phyloP scores from a whole-genome alignment of 2,113 vertebrate genomes.

The Pelvicachromis taeniatus region DNA sequence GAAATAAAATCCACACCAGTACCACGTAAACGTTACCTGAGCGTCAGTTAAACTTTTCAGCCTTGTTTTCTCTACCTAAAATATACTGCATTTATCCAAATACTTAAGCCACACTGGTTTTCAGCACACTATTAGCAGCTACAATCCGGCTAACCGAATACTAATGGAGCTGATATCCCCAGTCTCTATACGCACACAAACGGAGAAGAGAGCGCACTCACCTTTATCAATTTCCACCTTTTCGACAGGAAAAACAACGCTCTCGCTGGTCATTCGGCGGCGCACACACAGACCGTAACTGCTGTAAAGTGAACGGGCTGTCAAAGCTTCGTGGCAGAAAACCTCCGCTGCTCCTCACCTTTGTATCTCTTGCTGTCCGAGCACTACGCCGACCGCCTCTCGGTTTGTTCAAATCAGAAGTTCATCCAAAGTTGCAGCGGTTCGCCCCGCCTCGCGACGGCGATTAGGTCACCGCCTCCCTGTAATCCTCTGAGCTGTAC shows the following conservation, averaged over 20 bases:
- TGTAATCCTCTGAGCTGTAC: background rate
- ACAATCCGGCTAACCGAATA: background rate
- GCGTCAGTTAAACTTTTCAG: slow-evolving; percentile 36
- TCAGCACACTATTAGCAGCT: background rate
- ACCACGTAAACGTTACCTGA: background rate
- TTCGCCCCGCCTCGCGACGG: slow-evolving; percentile 61
- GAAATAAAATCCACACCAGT: background rate
- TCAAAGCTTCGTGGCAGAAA: background rate
- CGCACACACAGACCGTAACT: background rate
- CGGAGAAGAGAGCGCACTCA: slow-evolving; percentile 17
- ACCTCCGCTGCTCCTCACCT: background rate
- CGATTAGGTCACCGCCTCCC: slow-evolving; percentile 64
- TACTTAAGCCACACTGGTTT: rapidly evolving
- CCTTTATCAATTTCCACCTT: slow-evolving; percentile 55
- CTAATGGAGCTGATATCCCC: background rate
- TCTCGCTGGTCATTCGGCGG: background rate
- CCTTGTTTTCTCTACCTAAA: background rate
- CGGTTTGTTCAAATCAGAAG: slow-evolving; percentile 70
- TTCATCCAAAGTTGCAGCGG: slow-evolving; percentile 75
- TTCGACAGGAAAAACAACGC: background rate
- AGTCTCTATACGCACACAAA: background rate
- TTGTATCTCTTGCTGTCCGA: background rate
- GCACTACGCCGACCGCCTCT: slow-evolving; percentile 39
- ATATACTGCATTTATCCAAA: background rate
- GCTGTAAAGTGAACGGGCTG: background rate